These are phyloP conservation scores for Acrocephalus kingi DNA, from an alignment of 2,113 vertebrate species.

Conservation along the genomic window DNA sequence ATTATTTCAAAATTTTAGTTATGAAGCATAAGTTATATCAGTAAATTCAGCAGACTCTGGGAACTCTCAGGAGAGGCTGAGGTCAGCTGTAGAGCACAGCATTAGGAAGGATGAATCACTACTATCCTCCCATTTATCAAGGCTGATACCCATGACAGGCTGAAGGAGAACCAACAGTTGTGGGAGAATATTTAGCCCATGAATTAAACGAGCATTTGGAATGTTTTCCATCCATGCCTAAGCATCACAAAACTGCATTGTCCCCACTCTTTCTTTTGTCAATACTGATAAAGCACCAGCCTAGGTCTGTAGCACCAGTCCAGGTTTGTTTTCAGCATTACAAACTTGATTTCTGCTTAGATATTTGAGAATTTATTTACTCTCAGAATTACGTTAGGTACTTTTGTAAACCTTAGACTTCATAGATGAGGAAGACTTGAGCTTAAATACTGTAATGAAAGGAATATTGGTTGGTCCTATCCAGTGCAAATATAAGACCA, in stretches of 20 bases:
- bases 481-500: not conserved
- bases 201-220: not conserved
- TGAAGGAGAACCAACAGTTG: not conserved
- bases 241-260: not conserved
- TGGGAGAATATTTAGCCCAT: not conserved
- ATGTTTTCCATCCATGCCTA: not conserved
- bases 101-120: constrained; percentile 48
- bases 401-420: not conserved
- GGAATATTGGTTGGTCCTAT: not conserved
- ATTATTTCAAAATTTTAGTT: not conserved
- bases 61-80: constrained; percentile 38
- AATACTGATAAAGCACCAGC: not conserved
- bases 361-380: not conserved
- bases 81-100: constrained; percentile 29
- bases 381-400: not conserved
- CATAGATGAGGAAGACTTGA: not conserved
- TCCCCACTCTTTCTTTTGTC: not conserved
- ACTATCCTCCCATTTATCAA: constrained; percentile 27
- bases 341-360: not conserved
- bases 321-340: not conserved
- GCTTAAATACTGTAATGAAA: not conserved
- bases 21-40: not conserved
- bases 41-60: constrained; percentile 38
- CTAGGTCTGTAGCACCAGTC: not conserved
- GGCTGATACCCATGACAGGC: not conserved